Base-by-base conservation (phyloP, 2,113 vertebrate genomes). In the Lepus timidus region DNA sequence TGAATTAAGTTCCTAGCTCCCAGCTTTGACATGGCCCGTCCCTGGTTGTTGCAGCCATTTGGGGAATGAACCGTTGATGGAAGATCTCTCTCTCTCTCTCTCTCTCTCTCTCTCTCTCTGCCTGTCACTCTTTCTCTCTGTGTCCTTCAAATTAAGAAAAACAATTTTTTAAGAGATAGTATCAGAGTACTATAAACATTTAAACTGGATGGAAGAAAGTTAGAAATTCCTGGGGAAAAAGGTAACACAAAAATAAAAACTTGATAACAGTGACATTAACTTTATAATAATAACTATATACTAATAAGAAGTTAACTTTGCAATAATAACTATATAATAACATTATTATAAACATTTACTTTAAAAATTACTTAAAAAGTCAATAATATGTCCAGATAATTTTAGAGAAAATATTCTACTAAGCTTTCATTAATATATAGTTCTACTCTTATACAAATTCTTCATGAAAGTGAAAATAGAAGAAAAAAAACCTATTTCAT, bases 381-480 rank as follows among this genome's bases (percentile, higher is more conserved):
- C 22, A 93, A 31, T 22, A 71, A 36, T 12, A 25, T 19, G 17
- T 39, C 44, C n/a, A 65, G 22, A 79, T 44, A 90, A 73, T 80
- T 86, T 89, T 55, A 33, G 73, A 90, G 52, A 62, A 44, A 81
- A 88, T 8, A 8, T 65, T 85, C 55, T 33, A 58, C 4, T 58
- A 44, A 33, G 1, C 6, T 10, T 88, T 93, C 83, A 61, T 27
- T 55, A 78, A 33, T 61, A 22, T 61, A 29, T 33, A 23, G 29
- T 22, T 86, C 22, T 36, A 58, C 11, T 49, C 16, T 86, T 70
- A 13, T 62, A 61, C 25, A 84, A 19, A 91, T 51, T 65, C 20
- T 39, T 79, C n/a, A 27, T 73, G 29, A 85, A 73, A 80, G 65
- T 94, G 29, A 23, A 94, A 85, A 55, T 74, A 58, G 36, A 85